Conservation (phyloP, 1,140 invertebrate species). For the Homalodisca vitripennis region DNA sequence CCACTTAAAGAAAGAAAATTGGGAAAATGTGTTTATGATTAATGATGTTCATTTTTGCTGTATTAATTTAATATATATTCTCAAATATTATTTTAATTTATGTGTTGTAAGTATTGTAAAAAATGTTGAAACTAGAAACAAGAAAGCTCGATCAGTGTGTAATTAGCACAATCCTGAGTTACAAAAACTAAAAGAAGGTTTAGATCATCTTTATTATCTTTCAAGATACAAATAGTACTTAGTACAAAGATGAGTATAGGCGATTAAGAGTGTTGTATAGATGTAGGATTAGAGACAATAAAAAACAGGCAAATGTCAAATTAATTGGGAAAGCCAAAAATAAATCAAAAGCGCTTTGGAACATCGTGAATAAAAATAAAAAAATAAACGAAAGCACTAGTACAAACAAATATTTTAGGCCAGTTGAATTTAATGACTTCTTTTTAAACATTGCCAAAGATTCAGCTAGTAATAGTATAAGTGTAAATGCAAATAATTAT, state of each 20-base stretch:
- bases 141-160: not conserved
- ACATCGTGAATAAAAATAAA: constrained; percentile 23
- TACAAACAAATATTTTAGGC: not conserved
- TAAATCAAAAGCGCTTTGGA: constrained; percentile 17
- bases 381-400: not conserved
- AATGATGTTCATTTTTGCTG: not conserved
- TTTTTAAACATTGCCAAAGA: constrained; percentile 29
- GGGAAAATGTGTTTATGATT: not conserved
- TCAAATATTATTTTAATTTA: not conserved
- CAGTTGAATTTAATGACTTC: constrained; percentile 25
- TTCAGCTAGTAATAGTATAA: too few relatives aligned
- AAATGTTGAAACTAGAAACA: not conserved
- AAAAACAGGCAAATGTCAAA: constrained; percentile 18
- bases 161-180: not conserved
- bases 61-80: not conserved
- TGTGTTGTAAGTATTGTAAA: not conserved
- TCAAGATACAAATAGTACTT: not conserved
- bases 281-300: too few relatives aligned
- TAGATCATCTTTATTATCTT: not conserved
- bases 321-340: constrained; percentile 12
- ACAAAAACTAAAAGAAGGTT: not conserved
- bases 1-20: not conserved
- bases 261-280: too few relatives aligned
- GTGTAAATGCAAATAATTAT: too few relatives aligned
- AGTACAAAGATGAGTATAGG: not conserved